Conservation (phyloP, 1,140 invertebrate species). For the Agraylea sexmaculata region DNA sequence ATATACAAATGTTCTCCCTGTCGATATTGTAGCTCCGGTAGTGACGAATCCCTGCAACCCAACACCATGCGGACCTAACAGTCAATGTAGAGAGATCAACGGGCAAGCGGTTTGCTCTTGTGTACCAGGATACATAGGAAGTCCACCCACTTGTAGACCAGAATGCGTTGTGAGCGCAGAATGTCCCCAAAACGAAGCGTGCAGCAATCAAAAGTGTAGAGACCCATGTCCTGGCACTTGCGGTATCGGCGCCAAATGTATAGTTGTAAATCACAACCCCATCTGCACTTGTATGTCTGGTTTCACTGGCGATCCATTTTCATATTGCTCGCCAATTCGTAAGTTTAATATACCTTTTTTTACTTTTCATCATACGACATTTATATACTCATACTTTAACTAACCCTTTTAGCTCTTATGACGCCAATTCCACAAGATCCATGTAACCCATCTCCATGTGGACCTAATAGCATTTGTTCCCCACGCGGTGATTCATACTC, state of each 20-base stretch:
- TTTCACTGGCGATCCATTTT: slow-evolving; percentile 52
- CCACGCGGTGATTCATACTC: slow-evolving; percentile 45
- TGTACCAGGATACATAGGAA: slow-evolving; percentile 47
- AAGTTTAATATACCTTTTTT: slow-evolving; percentile 23
- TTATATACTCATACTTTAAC: slow-evolving; percentile 25
- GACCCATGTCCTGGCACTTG: slow-evolving; percentile 52
- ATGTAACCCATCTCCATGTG: slow-evolving; percentile 57
- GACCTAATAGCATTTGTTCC: slow-evolving; percentile 53
- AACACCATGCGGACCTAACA: slow-evolving; percentile 49
- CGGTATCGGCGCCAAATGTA: slow-evolving; percentile 48
- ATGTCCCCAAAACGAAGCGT: slow-evolving; percentile 42
- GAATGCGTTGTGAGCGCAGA: slow-evolving; percentile 48
- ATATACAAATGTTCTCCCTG: neutral
- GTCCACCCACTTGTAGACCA: slow-evolving; percentile 47
- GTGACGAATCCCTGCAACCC: slow-evolving; percentile 42
- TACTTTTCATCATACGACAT: slow-evolving; percentile 8
- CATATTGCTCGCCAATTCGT: slow-evolving; percentile 43
- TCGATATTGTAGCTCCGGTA: slow-evolving; percentile 26
- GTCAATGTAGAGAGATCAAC: slow-evolving; percentile 49
- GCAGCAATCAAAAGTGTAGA: slow-evolving; percentile 48
- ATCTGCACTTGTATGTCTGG: slow-evolving; percentile 49
- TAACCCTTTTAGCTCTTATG: slow-evolving; percentile 24
- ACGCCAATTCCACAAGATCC: slow-evolving; percentile 35
- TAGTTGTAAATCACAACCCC: slow-evolving; percentile 51
- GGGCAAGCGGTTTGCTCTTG: slow-evolving; percentile 50